phyloP scores from a whole-genome alignment of 2,888 invertebrate genomes.

The Julus scandinavius region DNA sequence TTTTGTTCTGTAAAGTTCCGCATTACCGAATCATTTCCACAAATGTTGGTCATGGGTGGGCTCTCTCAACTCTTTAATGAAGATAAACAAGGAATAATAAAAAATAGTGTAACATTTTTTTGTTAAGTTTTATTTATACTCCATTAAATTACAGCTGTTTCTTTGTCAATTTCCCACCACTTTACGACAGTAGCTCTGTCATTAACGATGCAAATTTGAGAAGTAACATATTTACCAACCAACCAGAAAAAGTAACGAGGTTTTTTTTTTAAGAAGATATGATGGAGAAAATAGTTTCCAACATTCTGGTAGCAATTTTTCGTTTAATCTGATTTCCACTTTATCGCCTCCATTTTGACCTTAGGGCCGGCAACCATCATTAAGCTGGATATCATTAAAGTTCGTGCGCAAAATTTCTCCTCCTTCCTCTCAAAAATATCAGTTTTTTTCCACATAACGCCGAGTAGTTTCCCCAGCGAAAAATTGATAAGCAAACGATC shows the following conservation, averaged over 20 bases:
- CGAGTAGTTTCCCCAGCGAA: neutral
- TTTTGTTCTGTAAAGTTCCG: neutral
- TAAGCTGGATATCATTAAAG: constrained; percentile 13
- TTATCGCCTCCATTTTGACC: constrained; percentile 32
- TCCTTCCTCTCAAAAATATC: neutral
- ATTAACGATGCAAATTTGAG: constrained; percentile 46
- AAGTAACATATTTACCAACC: constrained; percentile 43
- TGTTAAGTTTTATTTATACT: constrained; percentile 31
- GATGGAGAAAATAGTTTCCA: neutral
- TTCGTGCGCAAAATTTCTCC: neutral
- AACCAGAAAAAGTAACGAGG: constrained; percentile 19
- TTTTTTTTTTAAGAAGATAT: neutral
- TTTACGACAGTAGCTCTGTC: constrained; percentile 28
- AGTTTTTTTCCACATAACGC: neutral
- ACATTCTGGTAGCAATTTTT: constrained; percentile 18
- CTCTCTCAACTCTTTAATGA: constrained; percentile 29
- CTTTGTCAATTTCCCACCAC: constrained; percentile 32
- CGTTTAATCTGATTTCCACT: constrained; percentile 25
- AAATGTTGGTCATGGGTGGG: constrained; percentile 24
- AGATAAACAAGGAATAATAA: constrained; percentile 34
- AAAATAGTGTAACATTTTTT: neutral
- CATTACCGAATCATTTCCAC: neutral
- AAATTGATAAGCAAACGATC: constrained; percentile 30
- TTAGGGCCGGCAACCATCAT: neutral
- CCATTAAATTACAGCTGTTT: constrained; percentile 45